Base-by-base conservation (phyloP, 2,113 vertebrate species). In the Aythya baeri region DNA sequence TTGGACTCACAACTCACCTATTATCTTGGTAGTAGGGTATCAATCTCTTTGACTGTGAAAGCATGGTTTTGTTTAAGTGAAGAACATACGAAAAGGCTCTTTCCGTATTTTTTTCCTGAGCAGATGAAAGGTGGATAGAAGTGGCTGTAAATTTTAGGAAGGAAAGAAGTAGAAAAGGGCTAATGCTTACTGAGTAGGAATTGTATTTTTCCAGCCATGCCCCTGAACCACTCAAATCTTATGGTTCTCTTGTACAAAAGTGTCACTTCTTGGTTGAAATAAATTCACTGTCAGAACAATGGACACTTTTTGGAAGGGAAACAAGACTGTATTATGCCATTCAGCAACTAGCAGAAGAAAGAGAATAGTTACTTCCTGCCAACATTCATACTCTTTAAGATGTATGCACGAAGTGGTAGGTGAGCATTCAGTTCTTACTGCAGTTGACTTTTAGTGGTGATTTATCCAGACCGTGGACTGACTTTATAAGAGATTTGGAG, bases 11-110 rank as follows among this genome's bases (percentile, higher is more conserved):
- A 92, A 84, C 86, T 93, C 58, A 94, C 89, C 88, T 91, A 92
- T 95, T 96, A 91, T 91, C 82, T 96, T 83, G 57, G 80, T 93
- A 31, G 86, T 61, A 85, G 92, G 65, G 82, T 95, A 94, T 96
- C 91, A 94, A 83, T 91, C 95, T 94, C 85, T 79, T 76, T 82
- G 66, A 90, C 88, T 94, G 91, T 94, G 91, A 97, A 97, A 95
- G 94, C 68, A 80, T 92, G 84, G 67, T 93, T 94, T 97, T 96
- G 92, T 95, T 88, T 78, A 93, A 88, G 49, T 10, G 38, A 83
- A 85, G 89, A 68, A 83, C n/a, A 29, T 52, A 79, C 88, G 52
- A 96, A 92, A 93, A 91, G 61, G 32, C 72, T 86, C 57, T 91
- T 91, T 91, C 16, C 63, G 81, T 61, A 26, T 6, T 25, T 78